A percentile compares a stretch with the other conserved stretches of the same genome.
Evolutionary conservation across 2,888 invertebrate genomes (phyloP).

Genomic region (Aphrophora alni): DNA sequence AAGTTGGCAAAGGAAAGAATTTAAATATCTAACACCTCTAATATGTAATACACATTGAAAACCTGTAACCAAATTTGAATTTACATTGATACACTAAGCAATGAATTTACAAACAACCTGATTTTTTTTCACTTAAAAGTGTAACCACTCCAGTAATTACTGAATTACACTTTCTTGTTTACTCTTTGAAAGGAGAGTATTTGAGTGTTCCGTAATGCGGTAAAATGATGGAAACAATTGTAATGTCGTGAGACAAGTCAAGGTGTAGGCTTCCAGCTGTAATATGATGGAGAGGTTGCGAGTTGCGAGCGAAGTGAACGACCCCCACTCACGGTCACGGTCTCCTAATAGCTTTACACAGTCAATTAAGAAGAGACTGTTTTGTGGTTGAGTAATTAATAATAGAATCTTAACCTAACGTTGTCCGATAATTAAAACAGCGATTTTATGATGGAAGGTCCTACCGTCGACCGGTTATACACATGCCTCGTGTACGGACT

Average conservation of each 20-base stretch:
- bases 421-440: not conserved
- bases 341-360: slow-evolving; percentile 4
- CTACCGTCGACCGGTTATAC: too few relatives aligned
- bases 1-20: too few relatives aligned
- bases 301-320: not conserved
- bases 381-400: not conserved
- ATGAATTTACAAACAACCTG: too few relatives aligned
- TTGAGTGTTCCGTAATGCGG: too few relatives aligned
- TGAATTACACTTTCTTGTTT: too few relatives aligned
- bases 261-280: not conserved
- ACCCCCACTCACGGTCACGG: not conserved
- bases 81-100: too few relatives aligned
- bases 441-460: slow-evolving; percentile 4
- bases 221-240: not conserved
- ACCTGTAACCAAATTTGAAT: too few relatives aligned
- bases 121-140: too few relatives aligned
- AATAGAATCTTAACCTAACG: not conserved
- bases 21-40: too few relatives aligned
- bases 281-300: not conserved
- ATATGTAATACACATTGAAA: too few relatives aligned
- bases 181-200: too few relatives aligned
- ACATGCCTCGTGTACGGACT: not conserved
- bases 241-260: not conserved
- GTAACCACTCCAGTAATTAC: too few relatives aligned
- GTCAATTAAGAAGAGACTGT: not conserved